Conservation (phyloP, 2,888 invertebrate species). For the Drosophila peninsularis region DNA sequence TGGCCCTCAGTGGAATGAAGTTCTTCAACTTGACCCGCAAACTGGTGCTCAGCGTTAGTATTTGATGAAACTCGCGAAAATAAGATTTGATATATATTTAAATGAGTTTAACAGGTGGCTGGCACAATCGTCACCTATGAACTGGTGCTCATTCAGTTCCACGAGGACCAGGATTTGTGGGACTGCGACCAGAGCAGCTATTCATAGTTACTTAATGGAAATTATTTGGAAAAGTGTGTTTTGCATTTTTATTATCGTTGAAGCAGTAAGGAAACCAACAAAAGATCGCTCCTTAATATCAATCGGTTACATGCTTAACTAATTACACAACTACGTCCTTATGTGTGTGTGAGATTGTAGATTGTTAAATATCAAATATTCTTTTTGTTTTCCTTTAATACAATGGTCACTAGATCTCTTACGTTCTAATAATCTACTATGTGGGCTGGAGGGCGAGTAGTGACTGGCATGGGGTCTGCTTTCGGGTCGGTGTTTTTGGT, state of each 20-base stretch:
- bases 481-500: conserved; percentile 44
- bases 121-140: conserved; percentile 88
- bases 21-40: conserved; percentile 84
- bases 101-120: conserved; percentile 84
- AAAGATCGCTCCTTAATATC: conserved; percentile 79
- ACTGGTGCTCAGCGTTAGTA: conserved; percentile 82
- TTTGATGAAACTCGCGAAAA: not conserved
- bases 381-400: conserved; percentile 26
- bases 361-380: conserved; percentile 63
- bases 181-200: conserved; percentile 69
- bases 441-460: conserved; percentile 15
- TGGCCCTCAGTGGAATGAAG: conserved; percentile 84
- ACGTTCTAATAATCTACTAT: conserved; percentile 50
- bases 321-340: conserved; percentile 60
- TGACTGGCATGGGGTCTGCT: conserved; percentile 68
- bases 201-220: conserved; percentile 34
- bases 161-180: conserved; percentile 82
- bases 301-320: conserved; percentile 75
- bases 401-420: conserved; percentile 61
- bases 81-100: not conserved
- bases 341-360: conserved; percentile 61
- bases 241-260: conserved; percentile 70
- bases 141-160: conserved; percentile 87
- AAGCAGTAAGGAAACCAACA: conserved; percentile 78
- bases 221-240: conserved; percentile 39